Evolutionary conservation across 2,888 invertebrate species (phyloP), one percentile per base, ranked within the genome.

Genomic region (Lepidonotus clava): DNA sequence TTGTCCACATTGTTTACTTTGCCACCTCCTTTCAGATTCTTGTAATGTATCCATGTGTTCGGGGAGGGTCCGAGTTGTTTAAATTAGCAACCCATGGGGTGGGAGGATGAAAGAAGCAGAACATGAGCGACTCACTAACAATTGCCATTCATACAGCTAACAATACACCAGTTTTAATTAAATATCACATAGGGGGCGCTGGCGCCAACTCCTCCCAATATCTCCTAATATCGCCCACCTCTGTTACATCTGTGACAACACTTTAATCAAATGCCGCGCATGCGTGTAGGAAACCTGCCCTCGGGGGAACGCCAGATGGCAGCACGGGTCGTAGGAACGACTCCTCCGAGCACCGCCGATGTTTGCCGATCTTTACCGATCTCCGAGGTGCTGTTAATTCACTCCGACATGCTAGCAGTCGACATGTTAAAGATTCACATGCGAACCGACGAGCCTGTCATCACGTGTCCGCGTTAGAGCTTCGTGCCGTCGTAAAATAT

Each of bases 181-280:
- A 61, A 61, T n/a, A n/a, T 2, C 1, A n/a, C n/a, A 53, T 53
- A n/a, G 21, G 53, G 18, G 53, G 53, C n/a, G n/a, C 18, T 53
- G n/a, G 18, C 18, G 53, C 4, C 21, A 53, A 53, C 18, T 53
- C 21, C 11, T 18, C 1, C 53, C n/a, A 53, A n/a, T 53, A 53
- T 53, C 61, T 24, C 61, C 61, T 61, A 61, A n/a, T 61, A 61
- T 24, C 24, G 24, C 61, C 24, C 61, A 61, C 28, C 2, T 4
- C 61, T 28, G 46, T 46, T 46, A 46, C 46, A 28, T 18, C 61
- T 61, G 61, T 61, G 61, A 61, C 61, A 61, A 61, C 28, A 24
- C 61, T 28, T 61, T 61, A 61, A 61, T 61, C 28, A 61, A 61
- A 61, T 24, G 24, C 61, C 61, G 61, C 53, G 28, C 61, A 61